Percentiles rank a stretch among this genome's conserved stretches.
Conservation (phyloP, 2,797 vertebrate genomes). For the Euthynnus affinis region DNA sequence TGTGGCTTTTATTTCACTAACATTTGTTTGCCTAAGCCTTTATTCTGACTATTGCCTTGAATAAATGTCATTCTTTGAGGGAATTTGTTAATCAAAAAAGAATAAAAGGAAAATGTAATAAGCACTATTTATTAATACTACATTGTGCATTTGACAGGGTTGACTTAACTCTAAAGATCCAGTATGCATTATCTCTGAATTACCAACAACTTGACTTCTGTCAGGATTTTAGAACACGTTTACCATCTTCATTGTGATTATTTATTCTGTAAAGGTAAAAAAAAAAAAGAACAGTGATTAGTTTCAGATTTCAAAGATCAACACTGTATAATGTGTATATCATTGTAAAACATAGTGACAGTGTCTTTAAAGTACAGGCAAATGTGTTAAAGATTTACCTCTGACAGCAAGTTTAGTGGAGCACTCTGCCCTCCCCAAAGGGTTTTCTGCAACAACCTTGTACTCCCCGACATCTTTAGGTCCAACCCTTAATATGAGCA, state of each 20-base stretch:
- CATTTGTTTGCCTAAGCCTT: conserved; percentile 4
- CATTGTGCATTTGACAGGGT: conserved; percentile 11
- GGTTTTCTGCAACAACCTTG: conserved; percentile 88
- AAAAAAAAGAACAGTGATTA: conserved; percentile 30
- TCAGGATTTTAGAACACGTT: not conserved
- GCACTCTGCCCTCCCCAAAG: conserved; percentile 86
- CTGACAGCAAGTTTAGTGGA: conserved; percentile 88
- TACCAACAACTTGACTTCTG: conserved; percentile 10
- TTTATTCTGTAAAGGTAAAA: conserved; percentile 79
- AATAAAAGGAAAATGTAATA: conserved; percentile 5
- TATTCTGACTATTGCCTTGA: conserved; percentile 12
- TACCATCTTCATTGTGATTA: conserved; percentile 56
- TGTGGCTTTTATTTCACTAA: conserved; percentile 26
- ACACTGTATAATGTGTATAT: not conserved
- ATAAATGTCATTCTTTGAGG: not conserved
- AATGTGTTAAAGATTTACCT: conserved; percentile 79
- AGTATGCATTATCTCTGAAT: conserved; percentile 21
- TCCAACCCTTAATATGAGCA: conserved; percentile 89
- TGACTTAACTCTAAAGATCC: conserved; percentile 40
- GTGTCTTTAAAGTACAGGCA: not conserved
- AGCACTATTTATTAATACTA: conserved; percentile 9
- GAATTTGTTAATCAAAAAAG: conserved; percentile 1
- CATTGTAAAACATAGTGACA: not conserved
- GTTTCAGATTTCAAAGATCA: conserved; percentile 4
- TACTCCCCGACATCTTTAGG: conserved; percentile 90